phyloP scores from a whole-genome alignment of 1,140 invertebrate species.

The Hypsibius dujardini region DNA sequence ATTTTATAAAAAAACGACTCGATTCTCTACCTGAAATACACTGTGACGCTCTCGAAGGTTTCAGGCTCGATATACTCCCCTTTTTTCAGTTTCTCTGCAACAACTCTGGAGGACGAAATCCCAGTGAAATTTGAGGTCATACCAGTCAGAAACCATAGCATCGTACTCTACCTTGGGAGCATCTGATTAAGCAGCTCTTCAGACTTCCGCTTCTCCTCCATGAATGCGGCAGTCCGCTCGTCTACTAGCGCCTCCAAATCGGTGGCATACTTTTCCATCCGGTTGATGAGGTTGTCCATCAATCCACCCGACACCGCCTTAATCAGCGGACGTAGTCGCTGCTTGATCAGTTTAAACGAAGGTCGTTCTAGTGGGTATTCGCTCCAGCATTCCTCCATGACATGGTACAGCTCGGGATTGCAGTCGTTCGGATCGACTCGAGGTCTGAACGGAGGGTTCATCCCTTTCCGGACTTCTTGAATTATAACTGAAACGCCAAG shows the following conservation, averaged over 20 bases:
- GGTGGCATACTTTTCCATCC: constrained; percentile 96
- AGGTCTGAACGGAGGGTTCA: constrained; percentile 54
- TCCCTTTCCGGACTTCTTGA: constrained; percentile 45
- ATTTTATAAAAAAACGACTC: not conserved
- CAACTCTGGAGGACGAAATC: constrained; percentile 42
- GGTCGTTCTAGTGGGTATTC: constrained; percentile 69
- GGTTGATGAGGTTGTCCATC: constrained; percentile 78
- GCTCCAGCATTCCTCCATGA: constrained; percentile 75
- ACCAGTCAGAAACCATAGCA: not conserved
- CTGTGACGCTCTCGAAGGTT: constrained; percentile 69
- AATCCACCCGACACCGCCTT: constrained; percentile 80
- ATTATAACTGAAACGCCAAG: constrained; percentile 40
- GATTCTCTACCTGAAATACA: constrained; percentile 47
- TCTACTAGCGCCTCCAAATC: constrained; percentile 86
- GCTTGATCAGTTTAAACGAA: constrained; percentile 58
- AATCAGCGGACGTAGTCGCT: constrained; percentile 56
- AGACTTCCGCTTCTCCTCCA: constrained; percentile 89
- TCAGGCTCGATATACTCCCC: constrained; percentile 69
- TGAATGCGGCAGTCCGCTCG: constrained; percentile 79
- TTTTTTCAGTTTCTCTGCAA: constrained; percentile 69
- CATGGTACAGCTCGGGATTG: constrained; percentile 48
- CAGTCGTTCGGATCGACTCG: constrained; percentile 47
- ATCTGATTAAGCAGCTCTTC: constrained; percentile 87
- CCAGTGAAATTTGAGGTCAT: not conserved
- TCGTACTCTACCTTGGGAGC: constrained; percentile 55